Evolutionary conservation across 92 coral and sea anemone species (phyloP), one percentile per base, ranked within the genome.

Genomic region (Metridium senile): DNA sequence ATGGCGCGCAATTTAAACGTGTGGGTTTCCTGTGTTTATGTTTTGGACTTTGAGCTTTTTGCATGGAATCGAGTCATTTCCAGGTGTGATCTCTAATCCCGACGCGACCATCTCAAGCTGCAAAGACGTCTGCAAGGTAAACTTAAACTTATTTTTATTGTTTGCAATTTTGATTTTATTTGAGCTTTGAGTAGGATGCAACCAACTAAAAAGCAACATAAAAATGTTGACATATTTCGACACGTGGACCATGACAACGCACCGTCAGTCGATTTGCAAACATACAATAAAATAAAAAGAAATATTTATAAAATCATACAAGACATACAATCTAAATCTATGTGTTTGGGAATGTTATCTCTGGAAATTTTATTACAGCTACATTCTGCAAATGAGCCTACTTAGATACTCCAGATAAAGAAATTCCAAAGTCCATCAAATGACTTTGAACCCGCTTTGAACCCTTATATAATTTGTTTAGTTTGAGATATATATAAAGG

Each of bases 81-180:
- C n/a, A n/a, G n/a, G n/a, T n/a, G n/a, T 23, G 20, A 18, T 20
- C 16, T 2, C 3, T 2, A 53, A 53, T 20, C 3, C n/a, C 59
- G 20, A 19, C 59, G 20, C 2, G 1, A 1, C 20, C 2, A 11
- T 11, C n/a, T 23, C n/a, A 3, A n/a, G n/a, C n/a, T n/a, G n/a
- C n/a, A n/a, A n/a, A n/a, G n/a, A n/a, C n/a, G n/a, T 59, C 32
- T 22, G 28, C 65, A 59, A 59, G 65, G 65, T 59, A 59, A 59
- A 28, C 4, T 1, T 22, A 3, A 22, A 1, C 26, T 26, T n/a
- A 1, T 19, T 22, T 59, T 23, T 39, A 39, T 39, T 39, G 49
- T n/a, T n/a, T 39, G 49, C 49, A 39, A 4, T 39, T 39, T 39
- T 39, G 13, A 39, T 39, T 39, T 39, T 6, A 6, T 39, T 39